These are phyloP conservation scores for Anthopleura sola DNA, from an alignment of 64 coral and sea anemone genomes.

Conservation along the genomic window DNA sequence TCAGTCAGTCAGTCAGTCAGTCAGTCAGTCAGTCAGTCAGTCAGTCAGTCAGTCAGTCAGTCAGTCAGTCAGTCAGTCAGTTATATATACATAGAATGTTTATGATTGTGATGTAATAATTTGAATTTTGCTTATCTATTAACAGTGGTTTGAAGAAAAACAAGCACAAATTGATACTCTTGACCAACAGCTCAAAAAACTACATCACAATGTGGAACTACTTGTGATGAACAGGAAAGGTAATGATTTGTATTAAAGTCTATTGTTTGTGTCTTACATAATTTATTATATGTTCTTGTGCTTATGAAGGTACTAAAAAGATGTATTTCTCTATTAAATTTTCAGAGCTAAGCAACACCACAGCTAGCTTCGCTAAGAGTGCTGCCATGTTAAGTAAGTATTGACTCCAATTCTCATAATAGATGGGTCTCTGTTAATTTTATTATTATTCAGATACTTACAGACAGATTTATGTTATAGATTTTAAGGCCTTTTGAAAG, in stretches of 20 bases:
- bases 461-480: too few relatives aligned
- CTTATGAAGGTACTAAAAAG: not conserved
- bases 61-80: not conserved
- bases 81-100: not conserved
- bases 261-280: not conserved
- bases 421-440: too few relatives aligned
- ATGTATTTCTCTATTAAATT: not conserved
- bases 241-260: not conserved
- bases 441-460: too few relatives aligned
- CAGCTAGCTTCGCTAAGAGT: conserved; percentile 81
- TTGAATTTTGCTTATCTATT: not conserved
- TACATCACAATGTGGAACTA: conserved; percentile 86
- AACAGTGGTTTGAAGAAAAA: conserved; percentile 96
- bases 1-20: not conserved
- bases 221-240: conserved; percentile 83
- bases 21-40: not conserved
- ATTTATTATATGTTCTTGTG: not conserved
- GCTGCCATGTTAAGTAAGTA: conserved; percentile 93
- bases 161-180: conserved; percentile 91
- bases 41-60: not conserved
- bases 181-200: conserved; percentile 94
- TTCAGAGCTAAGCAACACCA: conserved; percentile 67
- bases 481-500: too few relatives aligned
- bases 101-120: not conserved
- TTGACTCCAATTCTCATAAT: not conserved